phyloP scores from a whole-genome alignment of 2,888 invertebrate species.

The Drosophila incognita region DNA sequence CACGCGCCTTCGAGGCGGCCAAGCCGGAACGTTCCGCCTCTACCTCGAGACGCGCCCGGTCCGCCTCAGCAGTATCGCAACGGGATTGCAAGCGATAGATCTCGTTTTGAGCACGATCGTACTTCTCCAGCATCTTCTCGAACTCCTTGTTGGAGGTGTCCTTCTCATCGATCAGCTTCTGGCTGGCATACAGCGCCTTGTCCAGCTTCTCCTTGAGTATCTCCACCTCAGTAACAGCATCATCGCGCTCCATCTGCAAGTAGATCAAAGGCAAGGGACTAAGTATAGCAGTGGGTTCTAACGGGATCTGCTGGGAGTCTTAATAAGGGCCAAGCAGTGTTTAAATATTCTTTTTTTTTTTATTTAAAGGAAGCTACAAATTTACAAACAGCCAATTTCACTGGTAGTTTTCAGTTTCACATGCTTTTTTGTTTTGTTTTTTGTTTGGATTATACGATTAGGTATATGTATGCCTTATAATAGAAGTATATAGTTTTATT shows the following conservation, averaged over 20 bases:
- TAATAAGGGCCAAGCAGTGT: constrained; percentile 42
- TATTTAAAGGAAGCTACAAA: constrained; percentile 72
- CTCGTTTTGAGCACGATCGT: constrained; percentile 96
- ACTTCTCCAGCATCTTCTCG: constrained; percentile 96
- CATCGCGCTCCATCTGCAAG: constrained; percentile 92
- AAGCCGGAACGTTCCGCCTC: constrained; percentile 94
- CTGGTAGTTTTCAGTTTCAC: constrained; percentile 67
- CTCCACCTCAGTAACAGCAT: constrained; percentile 93
- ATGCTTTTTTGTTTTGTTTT: constrained; percentile 52
- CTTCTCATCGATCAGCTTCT: constrained; percentile 94
- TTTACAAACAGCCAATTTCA: constrained; percentile 83
- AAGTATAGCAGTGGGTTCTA: constrained; percentile 2
- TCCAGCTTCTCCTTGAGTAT: constrained; percentile 95
- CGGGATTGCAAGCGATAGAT: constrained; percentile 95
- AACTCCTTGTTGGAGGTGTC: constrained; percentile 95
- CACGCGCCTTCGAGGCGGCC: constrained; percentile 91
- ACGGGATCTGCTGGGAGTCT: neutral
- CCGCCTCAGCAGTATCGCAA: constrained; percentile 94
- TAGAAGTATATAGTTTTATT: constrained; percentile 35
- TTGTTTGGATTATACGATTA: constrained; percentile 41
- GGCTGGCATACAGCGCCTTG: constrained; percentile 92
- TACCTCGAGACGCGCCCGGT: constrained; percentile 93
- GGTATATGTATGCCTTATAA: constrained; percentile 33
- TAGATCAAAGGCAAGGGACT: neutral
- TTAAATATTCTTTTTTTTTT: neutral